Base-by-base conservation (phyloP, 2,797 vertebrate species). In the Sebastes oblongus region DNA sequence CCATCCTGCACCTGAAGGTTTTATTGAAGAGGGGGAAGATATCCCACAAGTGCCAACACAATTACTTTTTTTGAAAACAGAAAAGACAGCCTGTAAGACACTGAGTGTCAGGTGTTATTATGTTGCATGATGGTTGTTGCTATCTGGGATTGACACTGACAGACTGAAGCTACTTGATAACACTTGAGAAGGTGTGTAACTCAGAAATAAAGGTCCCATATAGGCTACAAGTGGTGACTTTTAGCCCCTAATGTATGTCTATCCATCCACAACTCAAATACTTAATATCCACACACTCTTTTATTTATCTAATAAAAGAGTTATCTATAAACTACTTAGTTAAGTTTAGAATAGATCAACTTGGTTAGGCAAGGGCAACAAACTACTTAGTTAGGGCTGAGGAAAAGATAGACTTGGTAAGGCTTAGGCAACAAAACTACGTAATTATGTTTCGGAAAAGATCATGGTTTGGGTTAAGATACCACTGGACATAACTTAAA, bases 1-100 rank as follows among this genome's bases (percentile, higher is more conserved):
- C 60, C 68, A 66, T 60, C 52, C 64, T 66, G 61, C 62, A 71
- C 55, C 65, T 60, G 54, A 67, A 65, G 65, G 60, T 77, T 83
- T 84, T 65, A 62, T 29, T 80, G 39, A 77, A 59, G 66, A 69
- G 46, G 10, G 60, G 25, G 66, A 69, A 72, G 32, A 82, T 32
- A 32, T 77, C 72, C 34, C 24, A 55, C 59, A 50, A 59, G 54
- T 30, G 30, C 32, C 74, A 67, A 69, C 25, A 54, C 60, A 76
- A 71, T 83, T 83, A 62, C 25, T 62, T 78, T 78, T 61, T 65
- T 68, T 67, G 25, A 71, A 62, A 61, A 50, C 59, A 69, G 74
- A 67, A 65, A 66, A 83, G 30, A 16, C 66, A 73, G 25, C 27
- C 14, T 34, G 32, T 24, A 27, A 58, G 66, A 50, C 46, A 50